phyloP scores from a whole-genome alignment of 2,797 vertebrate genomes.

The Chromis chromis region DNA sequence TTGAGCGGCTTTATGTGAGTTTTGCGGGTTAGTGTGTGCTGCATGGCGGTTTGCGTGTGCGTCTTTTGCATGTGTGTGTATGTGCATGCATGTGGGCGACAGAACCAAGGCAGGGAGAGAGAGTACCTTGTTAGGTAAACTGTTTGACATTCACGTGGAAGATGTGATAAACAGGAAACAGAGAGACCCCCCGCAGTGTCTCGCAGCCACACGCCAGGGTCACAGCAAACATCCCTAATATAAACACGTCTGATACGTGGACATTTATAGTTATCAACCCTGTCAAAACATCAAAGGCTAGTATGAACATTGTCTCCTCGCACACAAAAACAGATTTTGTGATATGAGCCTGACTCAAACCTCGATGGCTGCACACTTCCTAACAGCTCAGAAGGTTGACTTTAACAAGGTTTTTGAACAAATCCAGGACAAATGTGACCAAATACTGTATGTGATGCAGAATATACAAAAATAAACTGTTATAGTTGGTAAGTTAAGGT shows the following conservation, averaged over 20 bases:
- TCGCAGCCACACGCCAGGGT: slow-evolving; percentile 79
- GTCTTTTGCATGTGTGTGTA: slow-evolving; percentile 10
- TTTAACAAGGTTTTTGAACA: neutral
- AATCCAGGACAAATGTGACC: neutral
- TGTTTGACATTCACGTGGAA: slow-evolving; percentile 81
- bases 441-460: neutral
- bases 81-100: slow-evolving; percentile 30
- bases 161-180: slow-evolving; percentile 85
- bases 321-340: slow-evolving; percentile 42
- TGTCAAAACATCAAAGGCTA: slow-evolving; percentile 74
- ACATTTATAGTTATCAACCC: slow-evolving; percentile 74
- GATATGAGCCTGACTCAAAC: slow-evolving; percentile 39
- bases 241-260: slow-evolving; percentile 77
- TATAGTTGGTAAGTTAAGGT: neutral
- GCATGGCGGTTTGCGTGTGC: slow-evolving; percentile 3
- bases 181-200: slow-evolving; percentile 75
- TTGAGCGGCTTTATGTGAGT: neutral
- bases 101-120: slow-evolving; percentile 66
- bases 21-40: neutral
- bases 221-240: slow-evolving; percentile 77
- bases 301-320: slow-evolving; percentile 52
- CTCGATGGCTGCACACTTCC: slow-evolving; percentile 17
- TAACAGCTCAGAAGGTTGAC: slow-evolving; percentile 3
- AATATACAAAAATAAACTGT: neutral
- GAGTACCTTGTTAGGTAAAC: slow-evolving; percentile 84